These are phyloP conservation scores for Lasioglossum baleicum DNA, from an alignment of 1,140 invertebrate genomes.

Conservation along the genomic window DNA sequence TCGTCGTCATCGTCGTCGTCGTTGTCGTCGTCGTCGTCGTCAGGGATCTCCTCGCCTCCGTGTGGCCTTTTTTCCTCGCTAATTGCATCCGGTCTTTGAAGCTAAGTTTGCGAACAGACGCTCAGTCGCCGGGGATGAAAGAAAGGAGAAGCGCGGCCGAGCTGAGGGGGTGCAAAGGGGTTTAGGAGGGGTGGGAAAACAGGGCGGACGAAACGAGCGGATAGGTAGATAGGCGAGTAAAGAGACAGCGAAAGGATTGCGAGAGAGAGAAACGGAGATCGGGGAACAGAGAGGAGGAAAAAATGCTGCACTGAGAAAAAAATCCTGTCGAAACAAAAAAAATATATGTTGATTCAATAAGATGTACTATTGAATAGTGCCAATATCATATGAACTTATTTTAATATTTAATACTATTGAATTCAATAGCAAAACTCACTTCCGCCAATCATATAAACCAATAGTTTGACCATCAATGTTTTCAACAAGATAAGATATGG, in stretches of 20 bases:
- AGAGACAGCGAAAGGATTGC: background rate
- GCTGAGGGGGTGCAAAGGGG: background rate
- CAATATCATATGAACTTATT: no score
- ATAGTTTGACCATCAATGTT: no score
- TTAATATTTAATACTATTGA: no score
- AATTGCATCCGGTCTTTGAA: slow-evolving; percentile 61
- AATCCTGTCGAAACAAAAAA: no score
- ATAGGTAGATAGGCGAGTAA: slow-evolving; percentile 15
- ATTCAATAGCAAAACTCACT: no score
- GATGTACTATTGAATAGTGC: no score
- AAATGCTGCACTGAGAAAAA: no score
- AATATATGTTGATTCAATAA: no score
- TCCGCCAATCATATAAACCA: no score
- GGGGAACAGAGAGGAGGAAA: background rate
- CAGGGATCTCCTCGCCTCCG: background rate
- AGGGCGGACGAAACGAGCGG: background rate
- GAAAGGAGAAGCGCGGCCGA: slow-evolving; percentile 13
- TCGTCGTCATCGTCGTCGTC: no score
- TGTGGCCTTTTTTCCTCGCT: slow-evolving; percentile 45
- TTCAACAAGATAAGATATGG: no score
- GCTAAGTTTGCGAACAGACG: slow-evolving; percentile 53
- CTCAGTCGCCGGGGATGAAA: slow-evolving; percentile 35
- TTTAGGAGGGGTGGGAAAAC: background rate
- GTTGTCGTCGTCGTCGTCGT: no score
- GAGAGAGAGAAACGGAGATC: background rate